Conservation (phyloP, 2,797 vertebrate species). For the Clarias pachynema region DNA sequence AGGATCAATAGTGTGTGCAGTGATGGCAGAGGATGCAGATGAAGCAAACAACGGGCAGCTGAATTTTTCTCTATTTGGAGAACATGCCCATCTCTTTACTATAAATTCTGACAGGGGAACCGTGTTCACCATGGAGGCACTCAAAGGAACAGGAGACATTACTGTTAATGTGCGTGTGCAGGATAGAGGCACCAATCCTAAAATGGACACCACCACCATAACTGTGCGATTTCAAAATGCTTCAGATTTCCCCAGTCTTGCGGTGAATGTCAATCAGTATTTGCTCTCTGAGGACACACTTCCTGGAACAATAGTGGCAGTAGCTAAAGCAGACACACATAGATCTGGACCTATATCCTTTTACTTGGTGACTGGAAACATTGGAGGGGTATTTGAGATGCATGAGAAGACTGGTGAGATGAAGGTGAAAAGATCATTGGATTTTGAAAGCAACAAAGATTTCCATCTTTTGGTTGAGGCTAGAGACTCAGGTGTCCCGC, state of each 20-base stretch:
- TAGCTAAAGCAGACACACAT: conserved; percentile 62
- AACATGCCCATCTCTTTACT: conserved; percentile 66
- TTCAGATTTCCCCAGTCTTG: conserved; percentile 71
- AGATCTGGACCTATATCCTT: conserved; percentile 70
- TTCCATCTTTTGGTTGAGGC: conserved; percentile 75
- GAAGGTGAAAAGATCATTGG: conserved; percentile 69
- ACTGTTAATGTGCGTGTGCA: conserved; percentile 69
- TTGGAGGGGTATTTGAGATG: conserved; percentile 70
- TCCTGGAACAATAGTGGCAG: conserved; percentile 65
- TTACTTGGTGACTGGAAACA: conserved; percentile 75
- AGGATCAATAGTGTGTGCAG: conserved; percentile 75
- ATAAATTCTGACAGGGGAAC: conserved; percentile 69
- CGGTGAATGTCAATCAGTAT: conserved; percentile 58
- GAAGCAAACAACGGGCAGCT: conserved; percentile 73
- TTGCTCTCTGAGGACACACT: conserved; percentile 69
- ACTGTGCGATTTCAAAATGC: conserved; percentile 72
- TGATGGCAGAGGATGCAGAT: conserved; percentile 73
- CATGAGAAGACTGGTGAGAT: conserved; percentile 67
- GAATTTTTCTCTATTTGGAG: conserved; percentile 72
- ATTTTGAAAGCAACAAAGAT: conserved; percentile 73
- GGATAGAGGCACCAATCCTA: conserved; percentile 69
- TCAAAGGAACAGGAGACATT: conserved; percentile 63
- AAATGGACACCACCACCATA: conserved; percentile 72
- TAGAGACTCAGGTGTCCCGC: conserved; percentile 76
- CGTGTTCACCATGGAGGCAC: conserved; percentile 57